Base-by-base conservation (phyloP, 2,888 invertebrate species). In the Phengaris alcon region DNA sequence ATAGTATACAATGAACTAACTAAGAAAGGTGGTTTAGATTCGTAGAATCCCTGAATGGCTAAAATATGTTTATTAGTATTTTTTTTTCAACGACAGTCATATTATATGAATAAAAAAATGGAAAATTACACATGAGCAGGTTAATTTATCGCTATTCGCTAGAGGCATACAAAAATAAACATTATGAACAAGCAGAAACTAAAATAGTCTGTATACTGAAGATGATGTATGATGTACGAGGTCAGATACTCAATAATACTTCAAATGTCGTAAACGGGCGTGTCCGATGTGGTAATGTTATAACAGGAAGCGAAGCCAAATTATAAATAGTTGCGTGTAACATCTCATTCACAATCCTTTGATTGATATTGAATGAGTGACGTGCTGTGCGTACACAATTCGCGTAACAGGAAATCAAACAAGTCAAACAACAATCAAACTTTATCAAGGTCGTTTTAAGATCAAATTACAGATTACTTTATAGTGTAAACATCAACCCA, bases 291-390 rank as follows among this genome's bases (percentile, higher is more conserved):
- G 48, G 15, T 12, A 35, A 44, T 70, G 54, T 54, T 82, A 85
- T 81, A 87, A 89, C 90, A 90, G 90, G 89, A 90, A 90, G 86
- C 84, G 84, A 84, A 85, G 83, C 84, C 82, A 83, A 82, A 82
- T 82, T 84, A 83, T 81, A 83, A 70, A 54, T 73, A 59, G 51
- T 54, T 54, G 83, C 86, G 85, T 84, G 88, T 87, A 90, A 90
- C 90, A 91, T 91, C 91, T 91, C 89, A 91, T 91, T 91, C 91
- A 88, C 84, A 84, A 88, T 90, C 89, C 90, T 91, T 91, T 89
- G 91, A 92, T 92, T 91, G 89, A 87, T 87, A 84, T 83, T 89
- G 89, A 91, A 91, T 90, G 91, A 90, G 87, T 91, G 91, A 91
- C 92, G 91, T 90, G 91, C 86, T 87, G 83, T 82, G 90, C 85